Conservation (phyloP, 2,797 vertebrate species). For the Coregonus sp. region DNA sequence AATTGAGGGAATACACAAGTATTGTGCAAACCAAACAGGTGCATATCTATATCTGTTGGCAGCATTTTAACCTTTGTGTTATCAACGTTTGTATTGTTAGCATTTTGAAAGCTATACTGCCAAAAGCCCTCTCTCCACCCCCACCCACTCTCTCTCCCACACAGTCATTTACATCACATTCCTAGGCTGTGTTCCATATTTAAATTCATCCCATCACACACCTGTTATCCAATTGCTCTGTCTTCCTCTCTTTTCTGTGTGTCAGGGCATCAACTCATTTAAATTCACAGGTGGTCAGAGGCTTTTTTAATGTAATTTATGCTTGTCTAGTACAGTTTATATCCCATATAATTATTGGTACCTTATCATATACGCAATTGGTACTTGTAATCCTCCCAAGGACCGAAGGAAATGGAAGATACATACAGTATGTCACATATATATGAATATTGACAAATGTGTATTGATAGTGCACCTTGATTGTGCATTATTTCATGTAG, state of each 20-base stretch:
- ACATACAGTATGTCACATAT: constrained; percentile 21
- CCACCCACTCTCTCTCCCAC: constrained; percentile 34
- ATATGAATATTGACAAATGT: constrained; percentile 17
- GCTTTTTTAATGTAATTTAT: constrained; percentile 48
- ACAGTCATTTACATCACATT: constrained; percentile 69
- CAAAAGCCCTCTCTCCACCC: not conserved
- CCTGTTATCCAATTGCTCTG: constrained; percentile 69
- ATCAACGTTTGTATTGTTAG: not conserved
- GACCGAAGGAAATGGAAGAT: constrained; percentile 31
- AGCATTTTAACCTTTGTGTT: not conserved
- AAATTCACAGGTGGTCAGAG: constrained; percentile 58
- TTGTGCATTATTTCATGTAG: constrained; percentile 55
- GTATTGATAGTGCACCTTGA: constrained; percentile 33
- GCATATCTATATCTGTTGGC: not conserved
- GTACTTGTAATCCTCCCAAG: constrained; percentile 8
- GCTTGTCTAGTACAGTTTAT: constrained; percentile 40
- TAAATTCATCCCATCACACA: constrained; percentile 66
- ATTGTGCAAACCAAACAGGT: not conserved
- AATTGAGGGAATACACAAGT: not conserved
- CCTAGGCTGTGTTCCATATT: constrained; percentile 62
- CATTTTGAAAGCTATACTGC: not conserved
- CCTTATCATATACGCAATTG: constrained; percentile 1
- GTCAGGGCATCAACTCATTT: constrained; percentile 58
- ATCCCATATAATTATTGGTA: constrained; percentile 24
- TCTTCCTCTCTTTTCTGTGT: constrained; percentile 27